A percentile compares a stretch with the other conserved stretches of the same genome.
Evolutionary conservation across 2,797 vertebrate genomes (phyloP).

Genomic region (Chromis chromis): DNA sequence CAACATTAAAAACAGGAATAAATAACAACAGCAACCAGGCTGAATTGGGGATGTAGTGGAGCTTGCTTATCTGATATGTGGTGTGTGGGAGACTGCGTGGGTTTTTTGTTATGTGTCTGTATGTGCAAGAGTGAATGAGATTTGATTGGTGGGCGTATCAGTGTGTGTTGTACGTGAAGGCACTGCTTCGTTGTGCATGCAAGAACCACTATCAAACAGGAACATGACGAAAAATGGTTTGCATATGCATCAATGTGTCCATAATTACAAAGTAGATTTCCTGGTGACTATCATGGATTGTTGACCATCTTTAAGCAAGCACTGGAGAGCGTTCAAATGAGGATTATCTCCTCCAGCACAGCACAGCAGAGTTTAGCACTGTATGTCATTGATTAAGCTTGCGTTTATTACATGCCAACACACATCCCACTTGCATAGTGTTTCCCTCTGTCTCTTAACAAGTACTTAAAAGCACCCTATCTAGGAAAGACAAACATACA

Average conservation of each 20-base stretch:
- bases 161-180: conserved; percentile 67
- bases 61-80: conserved; percentile 77
- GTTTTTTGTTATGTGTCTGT: conserved; percentile 53
- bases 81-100: conserved; percentile 67
- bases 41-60: conserved; percentile 68
- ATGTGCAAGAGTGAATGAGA: conserved; percentile 71
- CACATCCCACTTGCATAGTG: conserved; percentile 55
- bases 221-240: conserved; percentile 69
- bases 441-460: conserved; percentile 43
- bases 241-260: conserved; percentile 76
- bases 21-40: conserved; percentile 78
- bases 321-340: conserved; percentile 74
- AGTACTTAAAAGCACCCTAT: conserved; percentile 43
- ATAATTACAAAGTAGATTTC: conserved; percentile 80
- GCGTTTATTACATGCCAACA: conserved; percentile 68
- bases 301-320: conserved; percentile 75
- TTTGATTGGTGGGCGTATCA: conserved; percentile 79
- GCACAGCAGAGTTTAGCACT: conserved; percentile 73
- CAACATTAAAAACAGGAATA: conserved; percentile 83
- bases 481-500: conserved; percentile 20
- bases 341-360: conserved; percentile 80
- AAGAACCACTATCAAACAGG: conserved; percentile 69
- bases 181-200: conserved; percentile 70
- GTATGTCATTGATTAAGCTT: conserved; percentile 80
- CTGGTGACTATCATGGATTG: conserved; percentile 71